These are phyloP conservation scores for Tragelaphus buxtoni DNA, from an alignment of 2,113 vertebrate species.

Conservation along the genomic window DNA sequence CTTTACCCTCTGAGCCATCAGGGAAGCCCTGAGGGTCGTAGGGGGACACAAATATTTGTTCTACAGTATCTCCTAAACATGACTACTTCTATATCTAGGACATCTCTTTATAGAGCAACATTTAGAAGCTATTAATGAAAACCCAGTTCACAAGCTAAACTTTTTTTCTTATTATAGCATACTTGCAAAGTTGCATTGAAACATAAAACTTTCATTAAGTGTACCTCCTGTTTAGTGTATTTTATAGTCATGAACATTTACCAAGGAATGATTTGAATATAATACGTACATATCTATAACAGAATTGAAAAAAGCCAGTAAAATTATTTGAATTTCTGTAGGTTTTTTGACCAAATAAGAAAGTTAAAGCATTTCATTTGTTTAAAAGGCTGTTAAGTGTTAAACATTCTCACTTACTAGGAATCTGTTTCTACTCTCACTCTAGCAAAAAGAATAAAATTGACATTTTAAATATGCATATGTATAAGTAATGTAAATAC, in stretches of 20 bases:
- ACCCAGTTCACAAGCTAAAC: not conserved
- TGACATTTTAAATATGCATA: not conserved
- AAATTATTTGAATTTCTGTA: not conserved
- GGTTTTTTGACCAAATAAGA: constrained; percentile 33
- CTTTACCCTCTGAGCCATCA: not conserved
- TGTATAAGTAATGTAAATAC: not conserved
- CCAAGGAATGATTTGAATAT: not conserved
- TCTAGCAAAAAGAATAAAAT: not conserved
- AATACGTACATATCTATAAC: not conserved
- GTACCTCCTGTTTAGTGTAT: not conserved
- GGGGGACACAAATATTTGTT: not conserved
- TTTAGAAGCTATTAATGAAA: not conserved
- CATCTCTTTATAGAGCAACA: not conserved
- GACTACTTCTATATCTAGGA: not conserved
- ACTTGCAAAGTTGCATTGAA: not conserved
- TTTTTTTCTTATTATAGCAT: not conserved
- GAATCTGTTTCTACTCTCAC: not conserved
- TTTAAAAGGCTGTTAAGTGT: not conserved
- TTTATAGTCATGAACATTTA: not conserved
- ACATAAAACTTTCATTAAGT: not conserved
- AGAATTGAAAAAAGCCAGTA: not conserved
- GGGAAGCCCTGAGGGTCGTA: not conserved
- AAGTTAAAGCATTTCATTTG: constrained; percentile 28
- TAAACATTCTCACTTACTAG: constrained; percentile 44
- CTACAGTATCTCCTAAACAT: not conserved